These are phyloP conservation scores for Microtus ochrogaster DNA, from an alignment of 2,113 vertebrate species.

Conservation along the genomic window DNA sequence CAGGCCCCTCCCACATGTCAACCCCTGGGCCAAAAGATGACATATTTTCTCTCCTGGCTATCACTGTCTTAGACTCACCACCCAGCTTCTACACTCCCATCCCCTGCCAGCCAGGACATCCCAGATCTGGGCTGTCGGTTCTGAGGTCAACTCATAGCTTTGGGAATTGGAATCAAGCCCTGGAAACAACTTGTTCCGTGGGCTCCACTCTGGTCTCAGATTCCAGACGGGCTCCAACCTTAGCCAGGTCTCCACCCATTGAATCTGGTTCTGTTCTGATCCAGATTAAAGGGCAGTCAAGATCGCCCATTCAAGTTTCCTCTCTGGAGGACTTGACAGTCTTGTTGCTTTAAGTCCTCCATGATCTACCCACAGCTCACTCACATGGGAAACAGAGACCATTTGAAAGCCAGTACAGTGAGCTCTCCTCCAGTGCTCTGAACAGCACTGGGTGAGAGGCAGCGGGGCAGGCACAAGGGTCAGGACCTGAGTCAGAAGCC, in stretches of 20 bases:
- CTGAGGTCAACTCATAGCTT: background rate
- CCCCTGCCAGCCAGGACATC: background rate
- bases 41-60: background rate
- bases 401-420: fast-evolving
- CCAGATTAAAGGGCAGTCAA: background rate
- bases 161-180: background rate
- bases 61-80: background rate
- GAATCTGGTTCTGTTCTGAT: no score
- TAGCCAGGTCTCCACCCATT: background rate
- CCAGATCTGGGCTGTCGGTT: background rate
- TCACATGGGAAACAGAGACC: background rate
- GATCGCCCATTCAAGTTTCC: background rate
- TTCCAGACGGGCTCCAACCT: background rate
- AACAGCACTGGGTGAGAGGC: background rate
- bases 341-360: background rate
- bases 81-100: background rate
- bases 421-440: background rate
- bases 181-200: background rate
- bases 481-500: fast-evolving
- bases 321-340: background rate
- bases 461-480: background rate
- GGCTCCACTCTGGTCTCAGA: background rate
- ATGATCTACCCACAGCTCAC: background rate
- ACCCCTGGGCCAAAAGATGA: background rate
- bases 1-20: no score